These are phyloP conservation scores for Brachypalpus laphriformis DNA, from an alignment of 2,888 invertebrate genomes.

Conservation along the genomic window DNA sequence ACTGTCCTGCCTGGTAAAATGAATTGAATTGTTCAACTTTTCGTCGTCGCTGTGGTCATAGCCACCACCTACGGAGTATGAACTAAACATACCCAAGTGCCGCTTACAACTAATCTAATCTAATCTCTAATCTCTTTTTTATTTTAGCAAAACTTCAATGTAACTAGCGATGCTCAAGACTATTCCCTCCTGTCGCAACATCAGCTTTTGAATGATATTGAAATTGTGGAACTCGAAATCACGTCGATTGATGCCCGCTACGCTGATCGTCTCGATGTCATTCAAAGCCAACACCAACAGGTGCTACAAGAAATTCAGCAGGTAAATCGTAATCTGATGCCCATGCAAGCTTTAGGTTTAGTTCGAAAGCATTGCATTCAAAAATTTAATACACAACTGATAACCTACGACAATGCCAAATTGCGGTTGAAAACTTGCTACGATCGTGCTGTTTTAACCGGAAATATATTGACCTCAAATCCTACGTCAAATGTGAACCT, in stretches of 20 bases:
- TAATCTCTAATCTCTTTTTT: background rate
- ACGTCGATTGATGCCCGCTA: background rate
- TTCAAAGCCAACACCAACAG: conserved; percentile 15
- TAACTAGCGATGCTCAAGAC: conserved; percentile 18
- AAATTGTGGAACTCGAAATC: conserved; percentile 6
- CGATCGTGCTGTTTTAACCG: background rate
- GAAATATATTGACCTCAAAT: background rate
- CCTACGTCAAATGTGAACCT: background rate
- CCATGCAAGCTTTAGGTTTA: conserved; percentile 19
- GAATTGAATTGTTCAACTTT: background rate
- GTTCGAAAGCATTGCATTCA: conserved; percentile 52
- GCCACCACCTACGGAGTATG: background rate
- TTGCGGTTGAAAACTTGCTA: background rate
- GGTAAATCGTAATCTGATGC: conserved; percentile 12
- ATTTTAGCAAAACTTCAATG: background rate
- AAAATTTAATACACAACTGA: conserved; percentile 12
- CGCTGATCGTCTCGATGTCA: conserved; percentile 11
- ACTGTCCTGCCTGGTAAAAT: background rate
- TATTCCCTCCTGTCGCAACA: conserved; percentile 27
- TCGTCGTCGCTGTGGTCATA: background rate
- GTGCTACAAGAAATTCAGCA: conserved; percentile 7
- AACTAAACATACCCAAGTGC: background rate
- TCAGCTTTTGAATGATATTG: conserved; percentile 26
- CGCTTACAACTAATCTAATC: background rate
- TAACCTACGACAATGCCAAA: background rate